phyloP scores from a whole-genome alignment of 2,113 vertebrate genomes.

The Polypterus senegalus region DNA sequence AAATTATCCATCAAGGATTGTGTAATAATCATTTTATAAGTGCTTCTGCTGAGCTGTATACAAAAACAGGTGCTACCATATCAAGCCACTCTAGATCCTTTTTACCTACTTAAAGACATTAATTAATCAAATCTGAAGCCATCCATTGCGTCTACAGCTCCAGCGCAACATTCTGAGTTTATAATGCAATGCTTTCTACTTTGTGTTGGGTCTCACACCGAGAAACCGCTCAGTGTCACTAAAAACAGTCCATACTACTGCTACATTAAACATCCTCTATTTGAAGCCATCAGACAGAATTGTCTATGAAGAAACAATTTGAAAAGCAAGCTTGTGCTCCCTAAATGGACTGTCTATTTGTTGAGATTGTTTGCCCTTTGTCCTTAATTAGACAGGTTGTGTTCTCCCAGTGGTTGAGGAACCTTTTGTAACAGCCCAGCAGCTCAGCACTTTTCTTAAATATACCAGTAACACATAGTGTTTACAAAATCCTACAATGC shows the following conservation, averaged over 20 bases:
- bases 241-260: background rate
- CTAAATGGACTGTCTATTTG: too few relatives aligned
- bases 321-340: too few relatives aligned
- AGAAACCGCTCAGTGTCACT: conserved; percentile 16
- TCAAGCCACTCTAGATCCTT: conserved; percentile 22
- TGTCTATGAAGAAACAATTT: too few relatives aligned
- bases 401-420: too few relatives aligned
- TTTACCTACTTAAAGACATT: conserved; percentile 30
- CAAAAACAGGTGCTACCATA: too few relatives aligned
- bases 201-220: conserved; percentile 27
- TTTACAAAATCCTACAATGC: too few relatives aligned
- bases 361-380: too few relatives aligned
- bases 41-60: conserved; percentile 8
- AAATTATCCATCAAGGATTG: conserved; percentile 30
- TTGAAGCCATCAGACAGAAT: too few relatives aligned
- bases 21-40: conserved; percentile 23
- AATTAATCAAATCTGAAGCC: conserved; percentile 35
- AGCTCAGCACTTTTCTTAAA: too few relatives aligned
- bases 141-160: conserved; percentile 34
- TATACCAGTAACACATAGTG: too few relatives aligned
- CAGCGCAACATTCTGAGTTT: conserved; percentile 36
- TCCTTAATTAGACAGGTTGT: too few relatives aligned
- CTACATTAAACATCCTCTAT: background rate
- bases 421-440: too few relatives aligned
- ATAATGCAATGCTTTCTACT: conserved; percentile 29